A percentile compares a stretch with the other conserved stretches of the same genome.
phyloP scores from a whole-genome alignment of 2,113 vertebrate genomes.

The Ammodytes marinus region DNA sequence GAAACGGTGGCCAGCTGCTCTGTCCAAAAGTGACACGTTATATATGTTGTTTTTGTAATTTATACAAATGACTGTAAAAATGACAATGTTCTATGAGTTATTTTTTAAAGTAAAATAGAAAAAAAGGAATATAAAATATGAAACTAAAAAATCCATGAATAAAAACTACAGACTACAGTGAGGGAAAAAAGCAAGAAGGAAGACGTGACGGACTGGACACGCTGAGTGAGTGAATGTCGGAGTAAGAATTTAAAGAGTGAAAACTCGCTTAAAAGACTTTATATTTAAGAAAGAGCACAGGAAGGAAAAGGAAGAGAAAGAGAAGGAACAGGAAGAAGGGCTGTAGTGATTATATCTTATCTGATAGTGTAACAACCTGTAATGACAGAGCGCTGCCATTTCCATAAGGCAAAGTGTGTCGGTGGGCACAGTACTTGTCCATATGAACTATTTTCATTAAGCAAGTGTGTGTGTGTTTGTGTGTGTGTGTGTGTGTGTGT shows the following conservation, averaged over 20 bases:
- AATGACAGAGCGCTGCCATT: constrained; percentile 20
- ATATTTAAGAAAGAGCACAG: neutral
- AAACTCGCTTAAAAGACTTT: neutral
- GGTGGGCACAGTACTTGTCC: too few relatives aligned
- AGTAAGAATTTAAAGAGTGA: too few relatives aligned
- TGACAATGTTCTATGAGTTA: neutral
- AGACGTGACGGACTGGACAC: too few relatives aligned
- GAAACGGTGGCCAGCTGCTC: neutral
- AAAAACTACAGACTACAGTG: neutral
- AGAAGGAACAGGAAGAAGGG: constrained; percentile 37
- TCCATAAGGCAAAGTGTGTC: too few relatives aligned
- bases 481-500: constrained; percentile 15
- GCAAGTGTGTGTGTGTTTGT: constrained; percentile 17
- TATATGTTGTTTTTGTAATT: neutral
- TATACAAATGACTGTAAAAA: neutral
- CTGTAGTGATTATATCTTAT: constrained; percentile 34
- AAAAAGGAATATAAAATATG: too few relatives aligned
- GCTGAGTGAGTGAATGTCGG: neutral
- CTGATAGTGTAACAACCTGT: constrained; percentile 29
- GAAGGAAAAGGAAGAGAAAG: neutral
- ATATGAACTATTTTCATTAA: neutral
- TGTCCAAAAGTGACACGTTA: neutral
- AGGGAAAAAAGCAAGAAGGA: neutral
- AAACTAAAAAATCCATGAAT: neutral
- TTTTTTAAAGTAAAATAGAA: neutral